These are phyloP conservation scores for Cheumatopsyche charites DNA, from an alignment of 1,140 invertebrate species.

Conservation along the genomic window DNA sequence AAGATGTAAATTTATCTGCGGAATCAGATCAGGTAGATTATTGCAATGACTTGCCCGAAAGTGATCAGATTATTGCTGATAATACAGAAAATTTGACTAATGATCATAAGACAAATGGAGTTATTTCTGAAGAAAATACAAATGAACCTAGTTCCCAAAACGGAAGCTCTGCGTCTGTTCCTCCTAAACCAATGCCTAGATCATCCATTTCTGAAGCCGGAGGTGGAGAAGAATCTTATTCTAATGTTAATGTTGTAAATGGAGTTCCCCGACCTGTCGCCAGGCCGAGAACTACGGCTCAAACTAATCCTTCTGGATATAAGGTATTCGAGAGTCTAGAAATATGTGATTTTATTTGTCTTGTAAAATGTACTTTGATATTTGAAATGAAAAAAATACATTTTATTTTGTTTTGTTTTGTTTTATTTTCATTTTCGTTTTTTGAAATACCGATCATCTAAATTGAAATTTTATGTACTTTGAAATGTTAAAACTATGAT, in stretches of 20 bases:
- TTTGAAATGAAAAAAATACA: slow-evolving; percentile 40
- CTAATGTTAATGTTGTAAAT: slow-evolving; percentile 45
- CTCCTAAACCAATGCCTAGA: slow-evolving; percentile 76
- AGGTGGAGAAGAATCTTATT: slow-evolving; percentile 53
- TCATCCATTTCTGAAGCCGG: slow-evolving; percentile 60
- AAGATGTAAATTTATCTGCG: slow-evolving; percentile 20
- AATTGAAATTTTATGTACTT: neutral
- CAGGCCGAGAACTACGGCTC: slow-evolving; percentile 72
- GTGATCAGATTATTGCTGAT: slow-evolving; percentile 33
- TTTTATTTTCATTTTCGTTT: slow-evolving; percentile 37
- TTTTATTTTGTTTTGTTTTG: slow-evolving; percentile 41
- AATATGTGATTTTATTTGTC: slow-evolving; percentile 6
- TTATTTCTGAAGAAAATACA: slow-evolving; percentile 31
- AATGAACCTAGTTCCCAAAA: slow-evolving; percentile 32
- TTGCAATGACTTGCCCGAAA: slow-evolving; percentile 41
- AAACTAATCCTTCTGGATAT: slow-evolving; percentile 65
- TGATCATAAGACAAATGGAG: slow-evolving; percentile 46
- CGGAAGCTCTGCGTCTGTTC: slow-evolving; percentile 55
- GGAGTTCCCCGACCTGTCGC: slow-evolving; percentile 72
- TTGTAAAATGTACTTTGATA: slow-evolving; percentile 47
- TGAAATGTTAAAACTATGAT: neutral
- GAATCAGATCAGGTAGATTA: slow-evolving; percentile 41
- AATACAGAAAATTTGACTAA: slow-evolving; percentile 42
- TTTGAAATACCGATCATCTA: neutral
- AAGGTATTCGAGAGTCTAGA: slow-evolving; percentile 66